Evolutionary conservation across 2,113 vertebrate species (phyloP), one percentile per base, ranked within the genome.

Genomic region (Micronycteris hirsuta): DNA sequence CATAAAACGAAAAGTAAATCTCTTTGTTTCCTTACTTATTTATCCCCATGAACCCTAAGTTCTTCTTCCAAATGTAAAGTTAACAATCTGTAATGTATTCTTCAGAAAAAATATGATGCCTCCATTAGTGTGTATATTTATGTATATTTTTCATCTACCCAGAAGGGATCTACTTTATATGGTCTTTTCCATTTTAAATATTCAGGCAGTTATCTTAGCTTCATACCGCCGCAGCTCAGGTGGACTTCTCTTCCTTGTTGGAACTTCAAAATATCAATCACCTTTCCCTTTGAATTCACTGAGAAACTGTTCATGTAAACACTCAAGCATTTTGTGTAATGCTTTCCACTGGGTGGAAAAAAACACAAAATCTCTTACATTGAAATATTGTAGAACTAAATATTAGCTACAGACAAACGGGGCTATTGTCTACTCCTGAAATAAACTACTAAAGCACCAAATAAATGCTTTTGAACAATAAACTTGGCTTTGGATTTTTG

Each of bases 381-480:
- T 94, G 54, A 90, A 94, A 80, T 80, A 86, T 71, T 54, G 91
- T 17, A 88, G n/a, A 28, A 96, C 86, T 93, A 82, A 86, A 96
- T 85, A 81, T 94, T 91, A 95, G 45, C 28, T 63, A 67, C 0
- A 2, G 77, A 43, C 78, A 22, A 95, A 33, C 73, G 16, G 49
- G 9, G 1, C 28, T 85, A 31, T 61, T 4, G 24, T 91, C 16
- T 90, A 13, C 31, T 73, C 8, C 28, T 88, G 47, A 81, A 54
- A 71, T 56, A 91, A 93, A 61, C 68, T 5, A 71, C 16, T 17
- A 70, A 28, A 24, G 8, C 17, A 45, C 15, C 86, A 78, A 86
- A 22, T 45, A 31, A 91, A 28, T 70, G 17, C 6, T 54, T 95
- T 81, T n/a, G 15, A 91, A 45, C 7, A 85, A 86, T 58, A 63